A percentile compares a stretch with the other conserved stretches of the same genome.
Conservation (phyloP, 2,888 invertebrate species). For the Lottia scabra region DNA sequence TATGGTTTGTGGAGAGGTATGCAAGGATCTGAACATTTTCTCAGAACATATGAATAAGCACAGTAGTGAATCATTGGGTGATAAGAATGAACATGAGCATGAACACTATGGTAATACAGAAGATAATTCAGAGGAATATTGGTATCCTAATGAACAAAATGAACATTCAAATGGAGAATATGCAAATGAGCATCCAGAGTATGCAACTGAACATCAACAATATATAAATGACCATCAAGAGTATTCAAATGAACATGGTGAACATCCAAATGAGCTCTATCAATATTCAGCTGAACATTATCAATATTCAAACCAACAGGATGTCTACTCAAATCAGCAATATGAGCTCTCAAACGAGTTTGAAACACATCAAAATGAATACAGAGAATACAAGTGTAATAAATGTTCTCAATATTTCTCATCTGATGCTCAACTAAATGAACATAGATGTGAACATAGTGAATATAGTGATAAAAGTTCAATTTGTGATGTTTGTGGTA, state of each 20-base stretch:
- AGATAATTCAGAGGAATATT: constrained; percentile 45
- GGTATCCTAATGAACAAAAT: constrained; percentile 29
- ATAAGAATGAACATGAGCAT: background rate
- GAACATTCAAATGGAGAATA: too few relatives aligned
- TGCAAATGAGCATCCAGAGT: background rate
- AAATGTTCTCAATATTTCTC: background rate
- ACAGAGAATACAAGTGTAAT: constrained; percentile 13
- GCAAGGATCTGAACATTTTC: constrained; percentile 38
- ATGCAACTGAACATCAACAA: background rate
- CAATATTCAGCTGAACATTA: constrained; percentile 50
- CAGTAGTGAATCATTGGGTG: constrained; percentile 18
- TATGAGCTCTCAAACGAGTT: too few relatives aligned
- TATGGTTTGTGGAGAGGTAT: constrained; percentile 55
- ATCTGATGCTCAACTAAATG: background rate
- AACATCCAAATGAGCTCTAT: too few relatives aligned
- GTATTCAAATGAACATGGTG: constrained; percentile 29
- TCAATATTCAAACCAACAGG: constrained; percentile 35
- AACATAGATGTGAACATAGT: background rate
- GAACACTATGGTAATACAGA: background rate
- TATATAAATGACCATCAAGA: constrained; percentile 45
- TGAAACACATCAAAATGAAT: constrained; percentile 48
- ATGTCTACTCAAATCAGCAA: constrained; percentile 44
- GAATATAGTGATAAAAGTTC: constrained; percentile 34
- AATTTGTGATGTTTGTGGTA: constrained; percentile 50
- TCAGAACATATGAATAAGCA: constrained; percentile 50